These are phyloP conservation scores for Dynastes grantii DNA, from an alignment of 2,888 invertebrate species.

Conservation along the genomic window DNA sequence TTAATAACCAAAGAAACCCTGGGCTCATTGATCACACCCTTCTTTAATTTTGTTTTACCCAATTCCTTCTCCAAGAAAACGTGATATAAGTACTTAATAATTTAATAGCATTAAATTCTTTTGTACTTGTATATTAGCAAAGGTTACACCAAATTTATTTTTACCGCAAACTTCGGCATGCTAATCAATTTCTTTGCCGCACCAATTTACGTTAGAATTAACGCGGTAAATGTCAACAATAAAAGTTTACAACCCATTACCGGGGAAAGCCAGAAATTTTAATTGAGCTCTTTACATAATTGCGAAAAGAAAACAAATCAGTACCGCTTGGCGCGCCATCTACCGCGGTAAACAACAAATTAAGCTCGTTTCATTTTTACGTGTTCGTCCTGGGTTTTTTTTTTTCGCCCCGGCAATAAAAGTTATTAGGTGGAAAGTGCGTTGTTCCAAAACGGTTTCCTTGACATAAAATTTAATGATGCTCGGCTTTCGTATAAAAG, in stretches of 20 bases:
- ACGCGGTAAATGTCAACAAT: slow-evolving; percentile 15
- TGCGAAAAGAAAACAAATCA: slow-evolving; percentile 23
- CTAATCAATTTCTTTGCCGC: slow-evolving; percentile 9
- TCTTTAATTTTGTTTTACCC: too few species aligned
- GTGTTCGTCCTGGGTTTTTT: not conserved
- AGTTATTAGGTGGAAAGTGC: slow-evolving; percentile 45
- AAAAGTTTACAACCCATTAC: slow-evolving; percentile 15
- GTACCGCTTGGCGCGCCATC: not conserved
- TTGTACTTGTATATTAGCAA: too few species aligned
- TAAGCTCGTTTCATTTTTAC: slow-evolving; percentile 22
- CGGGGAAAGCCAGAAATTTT: slow-evolving; percentile 5
- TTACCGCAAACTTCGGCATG: not conserved
- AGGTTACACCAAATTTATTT: too few species aligned
- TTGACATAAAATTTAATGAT: slow-evolving; percentile 39
- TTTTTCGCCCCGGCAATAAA: slow-evolving; percentile 22
- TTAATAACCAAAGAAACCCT: too few species aligned
- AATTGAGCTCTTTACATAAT: slow-evolving; percentile 13
- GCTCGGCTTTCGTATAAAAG: slow-evolving; percentile 28
- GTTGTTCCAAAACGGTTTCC: slow-evolving; percentile 39
- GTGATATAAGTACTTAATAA: too few species aligned
- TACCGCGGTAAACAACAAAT: slow-evolving; percentile 13
- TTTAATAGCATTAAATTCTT: too few species aligned
- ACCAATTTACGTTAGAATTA: slow-evolving; percentile 16
- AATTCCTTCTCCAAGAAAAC: too few species aligned
- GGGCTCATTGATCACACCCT: too few species aligned